phyloP scores from a whole-genome alignment of 2,113 vertebrate genomes.

The Scortum barcoo region DNA sequence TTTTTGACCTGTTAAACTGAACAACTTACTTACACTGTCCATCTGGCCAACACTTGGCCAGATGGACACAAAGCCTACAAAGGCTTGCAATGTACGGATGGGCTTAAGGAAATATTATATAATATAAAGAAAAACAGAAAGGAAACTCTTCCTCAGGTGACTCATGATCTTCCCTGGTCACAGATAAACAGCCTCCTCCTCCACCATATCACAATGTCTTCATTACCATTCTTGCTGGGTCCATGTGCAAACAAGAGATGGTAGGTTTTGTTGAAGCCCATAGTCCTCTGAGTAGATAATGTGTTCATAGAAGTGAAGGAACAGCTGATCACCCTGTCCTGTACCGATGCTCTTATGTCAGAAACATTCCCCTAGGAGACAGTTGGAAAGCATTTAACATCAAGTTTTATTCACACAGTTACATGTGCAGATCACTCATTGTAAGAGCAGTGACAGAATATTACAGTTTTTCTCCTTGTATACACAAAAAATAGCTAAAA shows the following conservation, averaged over 20 bases:
- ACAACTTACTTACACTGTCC: no score
- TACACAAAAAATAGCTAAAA: no score
- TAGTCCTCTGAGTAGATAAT: slow-evolving; percentile 69
- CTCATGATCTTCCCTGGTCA: background rate
- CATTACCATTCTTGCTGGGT: slow-evolving; percentile 67
- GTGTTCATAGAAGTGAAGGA: slow-evolving; percentile 81
- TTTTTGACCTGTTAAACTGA: no score
- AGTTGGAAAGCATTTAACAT: slow-evolving; percentile 15
- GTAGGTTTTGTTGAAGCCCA: slow-evolving; percentile 46
- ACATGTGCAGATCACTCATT: background rate
- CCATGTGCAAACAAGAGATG: slow-evolving; percentile 81
- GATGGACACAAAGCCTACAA: no score
- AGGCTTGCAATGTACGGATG: no score
- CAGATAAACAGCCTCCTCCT: background rate
- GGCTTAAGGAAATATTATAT: no score
- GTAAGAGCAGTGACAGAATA: background rate
- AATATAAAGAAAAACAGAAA: no score
- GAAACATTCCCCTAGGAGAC: slow-evolving; percentile 77
- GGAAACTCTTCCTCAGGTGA: no score
- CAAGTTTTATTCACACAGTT: background rate
- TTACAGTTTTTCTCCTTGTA: no score
- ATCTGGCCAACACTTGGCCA: no score
- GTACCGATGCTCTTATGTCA: slow-evolving; percentile 53
- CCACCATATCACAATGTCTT: background rate
- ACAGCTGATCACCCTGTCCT: slow-evolving; percentile 78